phyloP scores from a whole-genome alignment of 2,888 invertebrate genomes.

The Asteroscopus sphinx region DNA sequence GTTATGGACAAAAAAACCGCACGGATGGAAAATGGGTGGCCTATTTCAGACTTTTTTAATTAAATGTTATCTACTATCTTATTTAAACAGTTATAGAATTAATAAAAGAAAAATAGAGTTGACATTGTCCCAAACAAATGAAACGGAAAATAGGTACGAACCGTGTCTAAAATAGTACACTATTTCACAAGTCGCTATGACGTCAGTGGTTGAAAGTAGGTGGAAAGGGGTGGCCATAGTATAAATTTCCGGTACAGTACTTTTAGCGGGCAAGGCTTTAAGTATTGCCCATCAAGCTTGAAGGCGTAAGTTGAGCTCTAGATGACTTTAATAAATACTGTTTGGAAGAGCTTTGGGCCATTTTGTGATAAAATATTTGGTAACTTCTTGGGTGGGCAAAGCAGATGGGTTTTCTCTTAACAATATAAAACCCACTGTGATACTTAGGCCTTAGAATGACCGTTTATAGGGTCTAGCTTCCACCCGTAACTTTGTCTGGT shows the following conservation, averaged over 20 bases:
- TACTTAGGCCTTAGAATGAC: too few relatives aligned
- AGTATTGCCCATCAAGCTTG: slow-evolving; percentile 31
- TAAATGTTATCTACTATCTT: too few relatives aligned
- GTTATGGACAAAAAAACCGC: too few relatives aligned
- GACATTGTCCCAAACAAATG: too few relatives aligned
- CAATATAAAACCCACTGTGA: too few relatives aligned
- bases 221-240: slow-evolving; percentile 16
- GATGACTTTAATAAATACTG: slow-evolving; percentile 38
- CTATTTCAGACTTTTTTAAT: too few relatives aligned
- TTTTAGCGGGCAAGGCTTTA: slow-evolving; percentile 35
- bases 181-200: slow-evolving; percentile 38
- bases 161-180: slow-evolving; percentile 37
- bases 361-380: slow-evolving; percentile 25
- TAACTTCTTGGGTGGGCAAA: slow-evolving; percentile 4
- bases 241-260: slow-evolving; percentile 47
- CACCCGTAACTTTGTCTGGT: too few relatives aligned
- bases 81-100: too few relatives aligned
- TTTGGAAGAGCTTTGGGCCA: slow-evolving; percentile 13
- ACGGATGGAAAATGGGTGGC: too few relatives aligned
- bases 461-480: too few relatives aligned
- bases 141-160: background rate
- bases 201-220: slow-evolving; percentile 29
- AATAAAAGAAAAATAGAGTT: too few relatives aligned
- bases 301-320: slow-evolving; percentile 30
- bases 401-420: slow-evolving; percentile 11